These are phyloP conservation scores for Mormyrus hasselquistii DNA, from an alignment of 2,797 vertebrate genomes.

Conservation along the genomic window DNA sequence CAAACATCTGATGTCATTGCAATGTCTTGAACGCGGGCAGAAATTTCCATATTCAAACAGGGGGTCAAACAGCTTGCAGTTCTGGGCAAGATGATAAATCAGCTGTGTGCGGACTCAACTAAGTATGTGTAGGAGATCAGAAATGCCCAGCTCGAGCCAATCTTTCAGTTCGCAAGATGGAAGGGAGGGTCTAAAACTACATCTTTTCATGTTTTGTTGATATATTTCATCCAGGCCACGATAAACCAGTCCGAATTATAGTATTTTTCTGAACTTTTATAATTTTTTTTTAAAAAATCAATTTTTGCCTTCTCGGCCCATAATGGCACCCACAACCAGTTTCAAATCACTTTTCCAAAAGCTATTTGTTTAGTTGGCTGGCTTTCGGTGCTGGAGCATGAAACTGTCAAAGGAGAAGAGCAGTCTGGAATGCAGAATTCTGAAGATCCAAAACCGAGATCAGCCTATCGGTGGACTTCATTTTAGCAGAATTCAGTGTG, in stretches of 20 bases:
- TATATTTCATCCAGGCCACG: neutral
- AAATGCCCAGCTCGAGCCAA: too few species aligned
- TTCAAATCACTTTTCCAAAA: neutral
- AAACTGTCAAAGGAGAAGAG: neutral
- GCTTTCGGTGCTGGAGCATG: neutral
- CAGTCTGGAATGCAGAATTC: neutral
- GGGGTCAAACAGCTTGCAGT: conserved; percentile 1
- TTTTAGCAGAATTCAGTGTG: neutral
- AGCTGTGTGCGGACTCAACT: neutral
- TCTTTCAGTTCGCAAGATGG: neutral
- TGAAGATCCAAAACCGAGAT: neutral
- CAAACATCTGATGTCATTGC: neutral
- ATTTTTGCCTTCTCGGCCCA: neutral
- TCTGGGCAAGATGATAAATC: neutral
- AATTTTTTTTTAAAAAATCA: neutral
- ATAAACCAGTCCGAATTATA: neutral
- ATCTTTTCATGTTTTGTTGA: neutral
- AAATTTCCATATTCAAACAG: neutral
- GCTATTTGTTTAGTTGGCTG: neutral
- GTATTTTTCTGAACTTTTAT: neutral
- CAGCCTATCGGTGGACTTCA: neutral
- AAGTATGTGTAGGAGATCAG: neutral
- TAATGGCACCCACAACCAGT: neutral
- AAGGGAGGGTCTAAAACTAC: neutral
- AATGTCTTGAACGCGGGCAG: neutral